Evolutionary conservation across 2,797 vertebrate genomes (phyloP), one percentile per base, ranked within the genome.

Genomic region (Bucorvus abyssinicus): DNA sequence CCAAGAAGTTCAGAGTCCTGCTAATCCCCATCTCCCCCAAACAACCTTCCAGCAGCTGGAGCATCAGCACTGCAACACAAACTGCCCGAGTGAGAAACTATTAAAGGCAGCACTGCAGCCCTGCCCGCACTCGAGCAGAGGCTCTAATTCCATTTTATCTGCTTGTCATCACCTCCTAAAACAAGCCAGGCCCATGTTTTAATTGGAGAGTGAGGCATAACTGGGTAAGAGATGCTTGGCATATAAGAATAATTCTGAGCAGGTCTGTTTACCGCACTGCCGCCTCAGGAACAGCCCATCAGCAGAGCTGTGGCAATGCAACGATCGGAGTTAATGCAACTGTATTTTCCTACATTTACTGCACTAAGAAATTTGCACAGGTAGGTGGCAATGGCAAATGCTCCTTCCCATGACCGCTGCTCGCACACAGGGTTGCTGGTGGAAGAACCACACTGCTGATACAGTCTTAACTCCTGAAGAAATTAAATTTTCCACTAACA

Each of bases 161-260:
- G 65, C 94, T 78, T 95, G 93, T 94, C 95, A 94, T 61, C 94
- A 88, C 94, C 83, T 93, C 90, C 80, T 86, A 86, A 95, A 95
- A 87, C 87, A 94, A 86, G 73, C 91, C 94, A 94, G 93, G 57
- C 55, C 68, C 71, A 0, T 26, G 83, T 81, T 88, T 88, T 57
- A 61, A 77, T 45, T 53, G 85, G 75, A 87, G 60, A 81, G 42
- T 18, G 45, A 71, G 59, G 76, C 1, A 0, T 64, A 91, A 84
- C 34, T 19, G 73, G 16, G 69, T 61, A 75, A 86, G 91, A 88
- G 49, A 68, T 57, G 85, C 93, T 84, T 70, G 68, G 65, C 40
- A n/a, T 55, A 81, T 32, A 94, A 89, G 88, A 85, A 63, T 49
- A 63, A 49, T 64, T 67, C 68, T 21, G 40, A 85, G 87, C 49